phyloP scores from a whole-genome alignment of 2,797 vertebrate genomes.

The Enteromius treurensis region DNA sequence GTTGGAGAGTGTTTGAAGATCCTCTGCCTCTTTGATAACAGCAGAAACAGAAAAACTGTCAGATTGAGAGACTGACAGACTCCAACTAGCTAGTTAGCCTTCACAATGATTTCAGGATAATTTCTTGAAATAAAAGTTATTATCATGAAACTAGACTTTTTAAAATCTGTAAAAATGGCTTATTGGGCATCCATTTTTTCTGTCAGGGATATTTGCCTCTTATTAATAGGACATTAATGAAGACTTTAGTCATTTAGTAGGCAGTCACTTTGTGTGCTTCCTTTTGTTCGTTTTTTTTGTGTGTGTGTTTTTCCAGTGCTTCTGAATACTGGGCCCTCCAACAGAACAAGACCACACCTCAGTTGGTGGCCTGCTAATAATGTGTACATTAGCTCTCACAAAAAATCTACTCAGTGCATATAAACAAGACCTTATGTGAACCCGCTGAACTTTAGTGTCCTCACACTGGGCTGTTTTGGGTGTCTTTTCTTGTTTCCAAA shows the following conservation, averaged over 20 bases:
- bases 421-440: slow-evolving; percentile 50
- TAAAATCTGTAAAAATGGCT: slow-evolving; percentile 3
- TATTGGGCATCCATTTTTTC: slow-evolving; percentile 34
- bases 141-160: background rate
- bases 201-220: slow-evolving; percentile 46
- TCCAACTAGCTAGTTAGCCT: background rate
- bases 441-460: slow-evolving; percentile 48
- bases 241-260: slow-evolving; percentile 51
- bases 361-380: slow-evolving; percentile 43
- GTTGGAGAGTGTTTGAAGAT: slow-evolving; percentile 39
- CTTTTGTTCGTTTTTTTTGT: slow-evolving; percentile 45
- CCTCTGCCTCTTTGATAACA: slow-evolving; percentile 26
- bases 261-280: slow-evolving; percentile 51
- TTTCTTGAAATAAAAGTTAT: background rate
- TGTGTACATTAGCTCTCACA: slow-evolving; percentile 52
- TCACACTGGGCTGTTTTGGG: slow-evolving; percentile 27
- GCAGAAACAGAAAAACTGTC: background rate
- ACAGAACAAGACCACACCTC: slow-evolving; percentile 46
- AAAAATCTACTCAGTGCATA: slow-evolving; percentile 39
- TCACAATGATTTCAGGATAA: background rate
- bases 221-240: slow-evolving; percentile 53
- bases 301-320: background rate
- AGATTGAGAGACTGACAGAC: background rate
- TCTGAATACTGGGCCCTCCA: slow-evolving; percentile 51
- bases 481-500: slow-evolving; percentile 36